A percentile compares a stretch with the other conserved stretches of the same genome.
Evolutionary conservation across 1,140 invertebrate genomes (phyloP).

Genomic region (Drosophila quadrilineata): DNA sequence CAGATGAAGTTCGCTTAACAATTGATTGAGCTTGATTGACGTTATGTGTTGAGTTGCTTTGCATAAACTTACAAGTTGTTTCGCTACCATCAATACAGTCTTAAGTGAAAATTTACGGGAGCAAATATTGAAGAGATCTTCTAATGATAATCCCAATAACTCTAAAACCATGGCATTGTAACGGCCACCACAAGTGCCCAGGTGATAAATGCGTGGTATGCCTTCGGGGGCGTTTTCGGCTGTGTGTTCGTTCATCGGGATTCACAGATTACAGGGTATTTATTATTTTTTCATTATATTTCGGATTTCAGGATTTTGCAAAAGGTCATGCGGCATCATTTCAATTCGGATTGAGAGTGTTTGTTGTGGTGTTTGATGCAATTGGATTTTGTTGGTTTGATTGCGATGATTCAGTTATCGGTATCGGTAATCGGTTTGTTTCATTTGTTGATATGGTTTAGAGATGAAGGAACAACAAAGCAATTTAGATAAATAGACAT

Average conservation of each 20-base stretch:
- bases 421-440: conserved; percentile 33
- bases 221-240: conserved; percentile 84
- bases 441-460: conserved; percentile 32
- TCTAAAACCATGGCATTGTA: conserved; percentile 92
- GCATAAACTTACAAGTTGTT: conserved; percentile 84
- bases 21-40: too few species aligned
- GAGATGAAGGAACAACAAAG: conserved; percentile 58
- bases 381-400: conserved; percentile 37
- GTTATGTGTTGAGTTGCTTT: conserved; percentile 15
- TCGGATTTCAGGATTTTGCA: too few species aligned
- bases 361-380: conserved; percentile 61
- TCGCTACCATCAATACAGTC: conserved; percentile 90
- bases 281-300: conserved; percentile 26
- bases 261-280: conserved; percentile 7
- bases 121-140: conserved; percentile 91
- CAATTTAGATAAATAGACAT: conserved; percentile 37
- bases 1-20: conserved; percentile 40
- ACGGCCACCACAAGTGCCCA: conserved; percentile 91
- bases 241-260: conserved; percentile 28
- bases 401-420: conserved; percentile 21
- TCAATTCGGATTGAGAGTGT: too few species aligned
- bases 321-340: conserved; percentile 61
- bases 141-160: conserved; percentile 89
- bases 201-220: conserved; percentile 92
- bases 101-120: conserved; percentile 90